Evolutionary conservation across 2,888 invertebrate species (phyloP).

Genomic region (Halocaridina rubra): DNA sequence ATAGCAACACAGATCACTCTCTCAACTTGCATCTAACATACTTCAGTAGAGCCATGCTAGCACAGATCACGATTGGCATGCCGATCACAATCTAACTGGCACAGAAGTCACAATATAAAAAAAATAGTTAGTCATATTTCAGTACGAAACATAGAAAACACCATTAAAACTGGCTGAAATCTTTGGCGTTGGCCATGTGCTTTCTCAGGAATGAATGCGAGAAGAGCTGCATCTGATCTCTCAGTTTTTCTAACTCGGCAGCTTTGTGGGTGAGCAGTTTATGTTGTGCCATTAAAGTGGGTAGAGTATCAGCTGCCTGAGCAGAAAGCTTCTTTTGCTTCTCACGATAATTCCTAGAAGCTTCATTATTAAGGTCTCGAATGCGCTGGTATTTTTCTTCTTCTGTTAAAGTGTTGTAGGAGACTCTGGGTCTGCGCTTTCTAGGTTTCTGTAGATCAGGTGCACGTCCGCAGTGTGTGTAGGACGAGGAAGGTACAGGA

Average conservation of each 20-base stretch:
- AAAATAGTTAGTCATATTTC: too few relatives aligned
- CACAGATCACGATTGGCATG: too few relatives aligned
- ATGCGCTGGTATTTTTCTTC: conserved; percentile 39
- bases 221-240: neutral
- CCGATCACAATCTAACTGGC: too few relatives aligned
- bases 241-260: neutral
- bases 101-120: too few relatives aligned
- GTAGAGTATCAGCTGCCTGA: neutral
- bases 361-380: conserved; percentile 35
- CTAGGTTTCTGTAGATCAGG: neutral
- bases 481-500: neutral
- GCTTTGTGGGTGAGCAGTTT: neutral
- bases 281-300: neutral
- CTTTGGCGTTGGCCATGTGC: neutral
- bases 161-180: too few relatives aligned
- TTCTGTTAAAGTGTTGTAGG: conserved; percentile 37
- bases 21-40: too few relatives aligned
- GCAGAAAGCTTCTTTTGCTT: neutral
- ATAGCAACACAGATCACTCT: too few relatives aligned
- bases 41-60: too few relatives aligned
- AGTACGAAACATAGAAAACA: too few relatives aligned
- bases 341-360: conserved; percentile 30
- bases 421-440: conserved; percentile 21
- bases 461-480: neutral
- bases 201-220: neutral